Base-by-base conservation (phyloP, 2,888 invertebrate genomes). In the Oxystoma pomonae region DNA sequence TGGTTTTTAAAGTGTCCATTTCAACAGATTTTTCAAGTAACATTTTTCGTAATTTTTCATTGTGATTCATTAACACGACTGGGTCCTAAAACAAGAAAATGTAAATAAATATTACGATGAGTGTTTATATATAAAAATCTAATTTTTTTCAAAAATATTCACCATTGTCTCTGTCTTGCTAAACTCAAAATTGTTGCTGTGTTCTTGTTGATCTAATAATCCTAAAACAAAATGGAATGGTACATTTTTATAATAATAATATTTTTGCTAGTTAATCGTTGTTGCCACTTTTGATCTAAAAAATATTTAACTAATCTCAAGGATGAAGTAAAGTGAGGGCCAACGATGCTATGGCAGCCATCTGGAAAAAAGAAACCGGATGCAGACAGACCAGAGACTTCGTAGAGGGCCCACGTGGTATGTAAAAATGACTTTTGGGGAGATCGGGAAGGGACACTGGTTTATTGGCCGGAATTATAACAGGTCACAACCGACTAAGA, bases 11-110 rank as follows among this genome's bases (percentile, higher is more conserved):
- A 51, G 71, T 72, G 57, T 72, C 71, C 16, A 74, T 60, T 65
- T 76, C 74, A 16, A 72, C 61, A 18, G 75, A 73, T 67, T 75
- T 76, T 63, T 76, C 76, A 9, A 75, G 61, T 49, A 76, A 63
- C 73, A 75, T 74, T 65, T 70, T 72, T 64, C 73, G 74, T 9
- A 76, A 64, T 62, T 71, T 74, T 63, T 75, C 75, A 22, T 70
- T 64, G 55, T 73, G 71, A n/a, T 55, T 64, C 21, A 65, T 49
- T 55, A 71, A 52, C 20, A 64, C 66, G n/a, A 65, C 68, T 20
- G 67, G 65, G 58, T 73, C 71, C 74, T 74, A 12, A 35, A 35
- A 35, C 5, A 7, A 35, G 12, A 35, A 35, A 35, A n/a, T n/a
- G n/a, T n/a, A n/a, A n/a, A n/a, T n/a, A n/a, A n/a, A n/a, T n/a